Percentiles rank a stretch among this genome's conserved stretches.
These are phyloP conservation scores for Mohoua ochrocephala DNA, from an alignment of 2,113 vertebrate species.

Conservation along the genomic window DNA sequence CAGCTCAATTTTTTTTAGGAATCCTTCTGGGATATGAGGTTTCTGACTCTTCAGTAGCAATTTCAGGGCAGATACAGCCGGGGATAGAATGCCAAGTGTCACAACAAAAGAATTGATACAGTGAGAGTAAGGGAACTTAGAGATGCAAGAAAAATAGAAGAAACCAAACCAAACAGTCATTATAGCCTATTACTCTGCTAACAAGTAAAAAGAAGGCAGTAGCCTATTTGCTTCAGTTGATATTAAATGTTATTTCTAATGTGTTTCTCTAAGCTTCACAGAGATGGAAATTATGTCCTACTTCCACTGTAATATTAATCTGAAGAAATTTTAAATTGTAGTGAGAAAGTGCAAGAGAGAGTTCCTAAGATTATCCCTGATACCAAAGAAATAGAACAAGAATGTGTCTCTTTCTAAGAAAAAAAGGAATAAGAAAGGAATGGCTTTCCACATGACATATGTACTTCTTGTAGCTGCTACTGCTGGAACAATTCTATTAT, in stretches of 20 bases:
- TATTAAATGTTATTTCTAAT: background rate
- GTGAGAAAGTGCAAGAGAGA: background rate
- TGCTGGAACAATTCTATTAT: background rate
- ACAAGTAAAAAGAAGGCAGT: background rate
- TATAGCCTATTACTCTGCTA: background rate
- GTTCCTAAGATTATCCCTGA: background rate
- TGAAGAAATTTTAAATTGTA: background rate
- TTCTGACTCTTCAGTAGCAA: background rate
- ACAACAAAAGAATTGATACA: background rate
- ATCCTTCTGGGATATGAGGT: background rate
- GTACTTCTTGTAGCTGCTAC: background rate
- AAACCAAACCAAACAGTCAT: background rate
- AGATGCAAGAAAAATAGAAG: background rate
- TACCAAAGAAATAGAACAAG: background rate
- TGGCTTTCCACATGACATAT: background rate
- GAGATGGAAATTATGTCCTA: background rate
- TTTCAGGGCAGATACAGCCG: background rate
- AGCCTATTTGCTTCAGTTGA: background rate
- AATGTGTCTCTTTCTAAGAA: background rate
- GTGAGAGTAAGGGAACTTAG: background rate
- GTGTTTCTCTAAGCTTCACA: background rate
- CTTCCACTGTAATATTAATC: background rate
- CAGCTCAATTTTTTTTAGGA: background rate
- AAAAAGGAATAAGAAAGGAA: background rate
- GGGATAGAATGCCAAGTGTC: background rate